Evolutionary conservation across 2,113 vertebrate genomes (phyloP), one percentile per base, ranked within the genome.

Genomic region (Ageneiosus marmoratus): DNA sequence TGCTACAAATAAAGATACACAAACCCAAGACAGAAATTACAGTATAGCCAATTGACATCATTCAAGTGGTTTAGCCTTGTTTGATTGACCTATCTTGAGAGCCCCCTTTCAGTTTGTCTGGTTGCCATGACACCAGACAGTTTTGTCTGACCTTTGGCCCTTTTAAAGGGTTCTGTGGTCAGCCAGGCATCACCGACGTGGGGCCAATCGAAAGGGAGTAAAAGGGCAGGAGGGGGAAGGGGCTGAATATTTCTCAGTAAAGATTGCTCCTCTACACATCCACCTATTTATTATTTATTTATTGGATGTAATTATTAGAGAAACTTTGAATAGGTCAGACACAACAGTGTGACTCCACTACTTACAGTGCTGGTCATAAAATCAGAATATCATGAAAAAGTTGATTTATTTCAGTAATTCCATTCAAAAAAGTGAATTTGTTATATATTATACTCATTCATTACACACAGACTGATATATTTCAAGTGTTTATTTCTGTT

Each of bases 81-180:
- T 93, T 92, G 93, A 93, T 83, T 90, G 90, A 92, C 88, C 90
- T 86, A 77, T 89, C 89, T 20, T 86, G 78, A 84, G 75, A 83
- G 51, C 83, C 63, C 51, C 50, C 73, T 48, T 82, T 77, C 80
- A 82, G 69, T 85, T 85, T 92, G 91, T 93, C 89, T 92, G 86
- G 94, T 95, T 95, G 91, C 93, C 94, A 95, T 94, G 94, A 94
- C 94, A 91, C 94, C 93, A 95, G 94, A 95, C 94, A 94, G 92
- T 94, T 94, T 94, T 93, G 93, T 92, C 93, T 95, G 92, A 91
- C 93, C 94, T 95, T 93, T 94, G 93, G 93, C 94, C 94, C 91
- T 92, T 93, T 85, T 92, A 90, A 94, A 92, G 92, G 93, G 92
- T 91, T 89, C 93, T 94, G 92, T 94, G 92, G 92, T 94, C 93